Evolutionary conservation across 1,140 invertebrate species (phyloP).

Genomic region (Mya arenaria): DNA sequence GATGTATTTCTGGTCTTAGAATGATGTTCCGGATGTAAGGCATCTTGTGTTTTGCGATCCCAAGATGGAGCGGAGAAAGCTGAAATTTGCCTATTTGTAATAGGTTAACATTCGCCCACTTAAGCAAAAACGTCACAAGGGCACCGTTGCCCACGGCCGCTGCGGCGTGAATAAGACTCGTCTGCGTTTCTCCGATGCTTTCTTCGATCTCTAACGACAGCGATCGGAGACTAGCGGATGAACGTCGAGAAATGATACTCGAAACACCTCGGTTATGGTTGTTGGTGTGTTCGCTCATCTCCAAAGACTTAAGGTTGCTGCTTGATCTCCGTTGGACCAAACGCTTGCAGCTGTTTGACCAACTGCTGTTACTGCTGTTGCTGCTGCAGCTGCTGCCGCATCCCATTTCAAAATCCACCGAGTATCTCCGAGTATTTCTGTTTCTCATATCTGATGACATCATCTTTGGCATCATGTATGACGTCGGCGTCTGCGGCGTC

Average conservation of each 20-base stretch:
- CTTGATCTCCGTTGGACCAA: slow-evolving; percentile 11
- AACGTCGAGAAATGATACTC: neutral
- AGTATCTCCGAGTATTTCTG: slow-evolving; percentile 26
- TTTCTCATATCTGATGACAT: neutral
- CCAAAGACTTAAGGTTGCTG: slow-evolving; percentile 39
- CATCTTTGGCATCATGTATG: no score
- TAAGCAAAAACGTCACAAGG: slow-evolving; percentile 33
- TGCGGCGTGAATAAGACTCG: slow-evolving; percentile 46
- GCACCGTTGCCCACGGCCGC: slow-evolving; percentile 26
- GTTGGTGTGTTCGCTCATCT: slow-evolving; percentile 4
- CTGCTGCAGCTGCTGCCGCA: slow-evolving; percentile 19
- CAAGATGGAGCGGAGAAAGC: slow-evolving; percentile 40
- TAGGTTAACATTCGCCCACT: slow-evolving; percentile 13
- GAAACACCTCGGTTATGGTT: neutral
- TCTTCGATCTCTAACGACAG: slow-evolving; percentile 33
- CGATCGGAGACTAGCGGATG: slow-evolving; percentile 24
- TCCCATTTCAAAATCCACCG: slow-evolving; percentile 34
- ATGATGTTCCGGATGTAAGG: slow-evolving; percentile 33
- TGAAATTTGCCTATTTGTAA: slow-evolving; percentile 46
- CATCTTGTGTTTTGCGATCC: slow-evolving; percentile 43
- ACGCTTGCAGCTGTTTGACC: neutral
- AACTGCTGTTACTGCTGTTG: no score
- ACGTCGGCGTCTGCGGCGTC: neutral
- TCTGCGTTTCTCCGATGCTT: slow-evolving; percentile 41
- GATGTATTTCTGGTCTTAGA: slow-evolving; percentile 34